Evolutionary conservation across 2,888 invertebrate genomes (phyloP).

Genomic region (Therioaphis trifolii): DNA sequence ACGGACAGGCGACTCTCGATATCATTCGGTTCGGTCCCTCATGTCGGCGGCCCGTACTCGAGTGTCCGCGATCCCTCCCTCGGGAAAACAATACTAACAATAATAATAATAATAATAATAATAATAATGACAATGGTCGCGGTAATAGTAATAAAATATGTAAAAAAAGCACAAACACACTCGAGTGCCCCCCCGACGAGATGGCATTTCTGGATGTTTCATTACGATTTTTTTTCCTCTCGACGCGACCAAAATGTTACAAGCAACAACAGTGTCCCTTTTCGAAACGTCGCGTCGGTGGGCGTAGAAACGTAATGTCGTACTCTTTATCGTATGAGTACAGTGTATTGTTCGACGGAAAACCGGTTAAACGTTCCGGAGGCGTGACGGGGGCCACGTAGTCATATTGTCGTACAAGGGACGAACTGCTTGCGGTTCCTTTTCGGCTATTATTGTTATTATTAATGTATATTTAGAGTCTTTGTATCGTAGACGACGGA

Average conservation of each 20-base stretch:
- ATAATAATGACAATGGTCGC: background rate
- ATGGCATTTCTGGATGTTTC: conserved; percentile 8
- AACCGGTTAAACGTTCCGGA: conserved; percentile 57
- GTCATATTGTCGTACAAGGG: background rate
- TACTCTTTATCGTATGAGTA: background rate
- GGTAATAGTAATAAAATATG: too few relatives aligned
- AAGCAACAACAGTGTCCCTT: conserved; percentile 23
- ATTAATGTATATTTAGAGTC: background rate
- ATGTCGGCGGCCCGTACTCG: background rate
- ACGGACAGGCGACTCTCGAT: conserved; percentile 51
- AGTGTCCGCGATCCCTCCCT: background rate
- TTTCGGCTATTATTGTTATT: background rate
- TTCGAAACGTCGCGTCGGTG: conserved; percentile 7
- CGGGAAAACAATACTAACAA: conserved; percentile 20
- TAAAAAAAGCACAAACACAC: too few relatives aligned
- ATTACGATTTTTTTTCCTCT: conserved; percentile 2
- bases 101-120: conserved; percentile 22
- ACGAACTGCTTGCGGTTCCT: background rate
- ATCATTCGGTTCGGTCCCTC: conserved; percentile 32
- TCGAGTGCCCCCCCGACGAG: background rate
- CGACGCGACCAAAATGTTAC: too few relatives aligned
- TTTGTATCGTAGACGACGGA: background rate
- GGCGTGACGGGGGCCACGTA: conserved; percentile 34
- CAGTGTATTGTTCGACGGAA: background rate
- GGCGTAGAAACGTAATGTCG: background rate